phyloP scores from a whole-genome alignment of 2,113 vertebrate species.

The Heloderma charlesbogerti region DNA sequence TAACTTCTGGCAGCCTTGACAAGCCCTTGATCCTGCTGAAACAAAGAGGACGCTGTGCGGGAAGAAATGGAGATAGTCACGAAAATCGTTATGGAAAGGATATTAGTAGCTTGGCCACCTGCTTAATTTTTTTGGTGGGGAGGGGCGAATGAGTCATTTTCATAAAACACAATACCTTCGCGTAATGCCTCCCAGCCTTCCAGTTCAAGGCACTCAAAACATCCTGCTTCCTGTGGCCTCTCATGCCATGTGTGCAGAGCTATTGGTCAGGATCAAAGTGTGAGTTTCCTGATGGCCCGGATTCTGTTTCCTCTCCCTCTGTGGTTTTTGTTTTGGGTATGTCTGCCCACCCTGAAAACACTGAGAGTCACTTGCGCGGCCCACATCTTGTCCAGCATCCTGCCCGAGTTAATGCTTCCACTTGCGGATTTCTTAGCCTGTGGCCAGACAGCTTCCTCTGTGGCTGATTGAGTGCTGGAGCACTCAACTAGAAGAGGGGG shows the following conservation, averaged over 20 bases:
- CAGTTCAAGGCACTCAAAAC: slow-evolving; percentile 63
- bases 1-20: slow-evolving; percentile 65
- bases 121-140: slow-evolving; percentile 27
- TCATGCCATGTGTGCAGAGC: slow-evolving; percentile 52
- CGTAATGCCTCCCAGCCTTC: slow-evolving; percentile 56
- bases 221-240: slow-evolving; percentile 59
- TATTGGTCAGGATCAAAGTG: slow-evolving; percentile 60
- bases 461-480: background rate
- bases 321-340: background rate
- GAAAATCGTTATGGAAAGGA: slow-evolving; percentile 64
- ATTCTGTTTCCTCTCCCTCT: slow-evolving; percentile 32
- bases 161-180: slow-evolving; percentile 49
- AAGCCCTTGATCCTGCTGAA: slow-evolving; percentile 56
- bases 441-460: background rate
- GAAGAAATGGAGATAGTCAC: slow-evolving; percentile 61
- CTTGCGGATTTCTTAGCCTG: background rate
- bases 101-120: slow-evolving; percentile 60
- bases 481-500: background rate
- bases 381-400: background rate
- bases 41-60: slow-evolving; percentile 63
- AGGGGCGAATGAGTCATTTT: background rate
- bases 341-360: background rate
- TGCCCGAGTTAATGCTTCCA: background rate
- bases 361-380: background rate
- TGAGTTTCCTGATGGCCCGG: slow-evolving; percentile 46